Evolutionary conservation across 2,113 vertebrate species (phyloP).

Genomic region (Symphodus melops): DNA sequence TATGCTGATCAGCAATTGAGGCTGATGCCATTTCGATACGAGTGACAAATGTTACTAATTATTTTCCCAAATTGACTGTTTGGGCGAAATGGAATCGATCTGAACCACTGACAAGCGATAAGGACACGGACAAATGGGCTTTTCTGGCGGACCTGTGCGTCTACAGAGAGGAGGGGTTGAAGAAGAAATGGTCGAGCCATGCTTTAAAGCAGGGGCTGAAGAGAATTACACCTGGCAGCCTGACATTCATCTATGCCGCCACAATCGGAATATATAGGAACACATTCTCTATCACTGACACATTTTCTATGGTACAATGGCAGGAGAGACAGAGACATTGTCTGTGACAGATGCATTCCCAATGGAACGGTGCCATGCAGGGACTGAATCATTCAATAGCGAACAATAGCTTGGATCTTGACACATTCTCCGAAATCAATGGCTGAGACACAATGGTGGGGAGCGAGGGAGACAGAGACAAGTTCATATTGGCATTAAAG

Average conservation of each 20-base stretch:
- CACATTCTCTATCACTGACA: conserved; percentile 59
- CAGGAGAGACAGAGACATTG: conserved; percentile 63
- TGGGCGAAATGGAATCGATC: conserved; percentile 52
- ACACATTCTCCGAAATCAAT: conserved; percentile 67
- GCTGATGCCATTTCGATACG: conserved; percentile 30
- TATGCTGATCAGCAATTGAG: conserved; percentile 13
- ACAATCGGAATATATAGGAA: conserved; percentile 54
- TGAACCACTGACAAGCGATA: conserved; percentile 25
- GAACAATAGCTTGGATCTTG: conserved; percentile 74
- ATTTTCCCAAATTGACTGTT: conserved; percentile 30
- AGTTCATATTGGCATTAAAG: conserved; percentile 59
- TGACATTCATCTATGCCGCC: conserved; percentile 56
- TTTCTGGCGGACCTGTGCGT: not conserved
- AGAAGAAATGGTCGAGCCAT: conserved; percentile 32
- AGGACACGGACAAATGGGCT: conserved; percentile 33
- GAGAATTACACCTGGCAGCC: conserved; percentile 52
- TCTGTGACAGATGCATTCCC: conserved; percentile 74
- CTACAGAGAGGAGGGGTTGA: conserved; percentile 21
- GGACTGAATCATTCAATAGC: conserved; percentile 63
- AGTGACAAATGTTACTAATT: conserved; percentile 54
- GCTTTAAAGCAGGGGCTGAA: conserved; percentile 26
- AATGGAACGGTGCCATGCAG: conserved; percentile 55
- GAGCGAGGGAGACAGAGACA: conserved; percentile 51
- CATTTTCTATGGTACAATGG: conserved; percentile 59
- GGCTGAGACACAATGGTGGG: conserved; percentile 58